Conservation (phyloP, 2,113 vertebrate species). For the Arenaria interpres region DNA sequence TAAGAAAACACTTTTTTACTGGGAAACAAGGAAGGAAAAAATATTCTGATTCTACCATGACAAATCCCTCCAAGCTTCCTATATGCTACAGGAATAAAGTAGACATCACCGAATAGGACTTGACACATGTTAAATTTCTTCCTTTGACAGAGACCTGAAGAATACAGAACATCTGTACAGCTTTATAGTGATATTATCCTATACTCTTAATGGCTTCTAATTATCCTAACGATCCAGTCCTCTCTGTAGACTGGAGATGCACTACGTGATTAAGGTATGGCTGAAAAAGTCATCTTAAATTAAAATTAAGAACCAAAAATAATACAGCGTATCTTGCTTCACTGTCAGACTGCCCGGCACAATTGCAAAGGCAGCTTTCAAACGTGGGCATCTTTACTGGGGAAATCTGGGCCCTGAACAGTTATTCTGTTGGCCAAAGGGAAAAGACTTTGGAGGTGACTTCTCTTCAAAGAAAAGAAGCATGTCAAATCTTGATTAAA, state of each 20-base stretch:
- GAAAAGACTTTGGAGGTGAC: background rate
- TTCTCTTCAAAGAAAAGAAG: background rate
- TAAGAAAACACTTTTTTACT: background rate
- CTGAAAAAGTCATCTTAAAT: constrained; percentile 30
- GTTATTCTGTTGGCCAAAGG: background rate
- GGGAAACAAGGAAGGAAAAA: background rate
- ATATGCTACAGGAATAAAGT: background rate
- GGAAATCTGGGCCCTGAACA: background rate
- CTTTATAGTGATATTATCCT: constrained; percentile 13
- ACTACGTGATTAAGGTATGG: constrained; percentile 15
- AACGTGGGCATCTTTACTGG: background rate
- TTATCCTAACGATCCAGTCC: constrained; percentile 50
- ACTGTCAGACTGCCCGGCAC: background rate
- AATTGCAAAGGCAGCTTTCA: background rate
- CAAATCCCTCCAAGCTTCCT: background rate
- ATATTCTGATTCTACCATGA: background rate
- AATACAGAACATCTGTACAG: constrained; percentile 37
- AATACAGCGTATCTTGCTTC: background rate
- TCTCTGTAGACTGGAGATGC: constrained; percentile 18
- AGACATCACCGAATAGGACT: background rate
- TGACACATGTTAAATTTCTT: constrained; percentile 41
- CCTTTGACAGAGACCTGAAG: constrained; percentile 12
- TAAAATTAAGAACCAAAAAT: constrained; percentile 42
- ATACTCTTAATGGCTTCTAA: constrained; percentile 45
- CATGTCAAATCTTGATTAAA: background rate